Evolutionary conservation across 2,888 invertebrate species (phyloP).

Genomic region (Mimumesa dahlbomi): DNA sequence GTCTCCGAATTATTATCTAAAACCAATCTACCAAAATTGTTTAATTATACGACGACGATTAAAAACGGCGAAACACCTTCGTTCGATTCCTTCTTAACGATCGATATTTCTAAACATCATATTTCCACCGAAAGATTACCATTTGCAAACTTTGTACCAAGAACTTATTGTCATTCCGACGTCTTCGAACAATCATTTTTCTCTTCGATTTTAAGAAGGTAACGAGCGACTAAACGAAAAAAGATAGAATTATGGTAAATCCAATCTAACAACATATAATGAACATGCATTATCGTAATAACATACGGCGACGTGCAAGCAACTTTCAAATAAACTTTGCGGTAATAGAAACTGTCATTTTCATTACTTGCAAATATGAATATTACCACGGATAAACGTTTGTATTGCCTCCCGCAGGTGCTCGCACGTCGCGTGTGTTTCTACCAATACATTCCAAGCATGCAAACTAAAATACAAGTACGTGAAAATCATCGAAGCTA

Average conservation of each 20-base stretch:
- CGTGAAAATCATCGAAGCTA: constrained; percentile 57
- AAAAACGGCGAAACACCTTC: constrained; percentile 41
- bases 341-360: no score
- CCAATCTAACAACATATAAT: constrained; percentile 40
- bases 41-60: constrained; percentile 47
- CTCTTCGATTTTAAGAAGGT: constrained; percentile 35
- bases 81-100: constrained; percentile 48
- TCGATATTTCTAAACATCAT: not conserved
- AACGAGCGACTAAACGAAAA: constrained; percentile 45
- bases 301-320: constrained; percentile 13
- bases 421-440: constrained; percentile 26
- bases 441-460: constrained; percentile 52
- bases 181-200: no score
- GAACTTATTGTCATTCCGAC: no score
- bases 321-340: constrained; percentile 7
- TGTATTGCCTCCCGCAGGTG: constrained; percentile 14
- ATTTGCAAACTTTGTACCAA: no score
- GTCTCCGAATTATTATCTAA: constrained; percentile 46
- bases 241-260: constrained; percentile 45
- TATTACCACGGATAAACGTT: no score
- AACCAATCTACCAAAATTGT: constrained; percentile 40
- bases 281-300: constrained; percentile 42
- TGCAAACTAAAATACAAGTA: constrained; percentile 71
- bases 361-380: no score
- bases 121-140: no score